Evolutionary conservation across 2,797 vertebrate species (phyloP).

Genomic region (Macrochelys suwanniensis): DNA sequence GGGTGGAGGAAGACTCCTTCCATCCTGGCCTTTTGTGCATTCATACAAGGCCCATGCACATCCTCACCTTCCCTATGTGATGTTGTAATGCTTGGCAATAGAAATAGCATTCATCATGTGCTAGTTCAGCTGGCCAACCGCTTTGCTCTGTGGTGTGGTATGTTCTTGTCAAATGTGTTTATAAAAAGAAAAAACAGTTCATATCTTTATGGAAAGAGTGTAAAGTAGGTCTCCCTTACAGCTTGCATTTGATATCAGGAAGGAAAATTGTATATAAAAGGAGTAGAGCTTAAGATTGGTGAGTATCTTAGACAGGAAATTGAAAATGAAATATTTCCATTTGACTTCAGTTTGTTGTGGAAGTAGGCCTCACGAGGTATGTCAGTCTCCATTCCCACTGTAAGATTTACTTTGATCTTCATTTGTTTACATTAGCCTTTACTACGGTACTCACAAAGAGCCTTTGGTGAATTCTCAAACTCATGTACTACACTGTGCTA

Average conservation of each 20-base stretch:
- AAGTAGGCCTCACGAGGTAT: slow-evolving; percentile 30
- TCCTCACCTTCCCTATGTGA: not conserved
- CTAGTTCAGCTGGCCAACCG: not conserved
- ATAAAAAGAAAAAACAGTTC: slow-evolving; percentile 6
- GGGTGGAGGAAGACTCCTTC: not conserved
- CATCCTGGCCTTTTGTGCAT: not conserved
- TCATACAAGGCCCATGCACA: not conserved
- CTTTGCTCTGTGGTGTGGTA: not conserved
- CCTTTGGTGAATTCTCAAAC: slow-evolving; percentile 57
- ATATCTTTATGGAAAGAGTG: slow-evolving; percentile 22
- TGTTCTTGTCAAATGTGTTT: not conserved
- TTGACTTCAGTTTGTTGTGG: slow-evolving; percentile 40
- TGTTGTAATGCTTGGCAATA: not conserved
- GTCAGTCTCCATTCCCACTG: slow-evolving; percentile 60
- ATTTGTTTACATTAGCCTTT: slow-evolving; percentile 71
- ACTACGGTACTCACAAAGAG: slow-evolving; percentile 48
- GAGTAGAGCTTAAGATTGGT: not conserved
- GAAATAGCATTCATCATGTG: rapidly evolving
- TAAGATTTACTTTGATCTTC: slow-evolving; percentile 75
- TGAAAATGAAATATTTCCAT: slow-evolving; percentile 66
- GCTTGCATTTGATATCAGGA: not conserved
- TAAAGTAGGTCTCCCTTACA: not conserved
- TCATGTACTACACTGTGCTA: slow-evolving; percentile 21
- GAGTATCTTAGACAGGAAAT: slow-evolving; percentile 42
- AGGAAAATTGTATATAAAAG: not conserved